These are phyloP conservation scores for Dryoscopus gambensis DNA, from an alignment of 2,113 vertebrate genomes.

Conservation along the genomic window DNA sequence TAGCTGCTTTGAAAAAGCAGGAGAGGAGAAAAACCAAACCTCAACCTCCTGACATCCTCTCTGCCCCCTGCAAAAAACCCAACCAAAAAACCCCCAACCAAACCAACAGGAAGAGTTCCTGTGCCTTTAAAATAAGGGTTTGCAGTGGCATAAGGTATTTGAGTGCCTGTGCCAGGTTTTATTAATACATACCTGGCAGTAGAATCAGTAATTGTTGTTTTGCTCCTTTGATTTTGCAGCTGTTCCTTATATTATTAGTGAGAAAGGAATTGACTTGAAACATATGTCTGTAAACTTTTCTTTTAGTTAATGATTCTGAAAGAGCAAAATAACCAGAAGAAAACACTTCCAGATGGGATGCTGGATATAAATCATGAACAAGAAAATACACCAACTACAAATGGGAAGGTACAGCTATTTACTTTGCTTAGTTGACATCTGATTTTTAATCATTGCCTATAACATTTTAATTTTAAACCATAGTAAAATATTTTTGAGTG, in stretches of 20 bases:
- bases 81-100: background rate
- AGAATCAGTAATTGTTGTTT: background rate
- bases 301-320: constrained; percentile 86
- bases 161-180: background rate
- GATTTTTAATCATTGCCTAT: background rate
- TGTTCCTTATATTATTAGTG: background rate
- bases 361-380: constrained; percentile 83
- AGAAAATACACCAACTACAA: constrained; percentile 82
- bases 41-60: background rate
- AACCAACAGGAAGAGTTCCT: background rate
- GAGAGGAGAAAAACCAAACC: background rate
- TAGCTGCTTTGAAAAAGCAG: background rate
- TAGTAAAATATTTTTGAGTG: background rate
- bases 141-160: background rate
- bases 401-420: constrained; percentile 82
- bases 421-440: background rate
- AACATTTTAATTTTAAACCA: background rate
- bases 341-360: constrained; percentile 79
- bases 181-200: background rate
- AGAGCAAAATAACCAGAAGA: constrained; percentile 91
- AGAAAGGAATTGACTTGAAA: constrained; percentile 3
- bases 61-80: background rate
- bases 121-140: background rate
- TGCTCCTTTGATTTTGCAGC: background rate
- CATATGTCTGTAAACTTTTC: background rate